Conservation (phyloP, 2,888 invertebrate genomes). For the Punctoribates punctum region DNA sequence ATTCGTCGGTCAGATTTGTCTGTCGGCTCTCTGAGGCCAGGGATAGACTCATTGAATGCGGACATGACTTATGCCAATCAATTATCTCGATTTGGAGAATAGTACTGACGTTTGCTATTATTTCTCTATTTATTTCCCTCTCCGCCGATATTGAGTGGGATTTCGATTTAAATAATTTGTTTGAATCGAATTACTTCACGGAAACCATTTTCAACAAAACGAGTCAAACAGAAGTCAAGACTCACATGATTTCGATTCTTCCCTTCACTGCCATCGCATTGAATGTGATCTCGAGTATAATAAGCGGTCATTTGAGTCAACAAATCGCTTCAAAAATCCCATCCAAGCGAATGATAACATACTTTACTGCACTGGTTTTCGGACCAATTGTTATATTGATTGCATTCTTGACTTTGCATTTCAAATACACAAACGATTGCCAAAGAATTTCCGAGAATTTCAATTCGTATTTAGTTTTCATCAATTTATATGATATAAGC, state of each 20-base stretch:
- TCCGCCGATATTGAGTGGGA: not conserved
- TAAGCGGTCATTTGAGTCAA: not conserved
- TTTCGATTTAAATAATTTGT: not conserved
- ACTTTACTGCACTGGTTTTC: not conserved
- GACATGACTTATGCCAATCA: not conserved
- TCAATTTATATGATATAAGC: not conserved
- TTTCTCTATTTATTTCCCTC: not conserved
- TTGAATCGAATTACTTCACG: slow-evolving; percentile 21
- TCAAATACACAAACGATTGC: not conserved
- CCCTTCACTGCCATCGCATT: not conserved
- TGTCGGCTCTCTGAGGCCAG: not conserved
- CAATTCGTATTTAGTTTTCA: not conserved
- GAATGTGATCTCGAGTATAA: not conserved
- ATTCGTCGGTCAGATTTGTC: not conserved
- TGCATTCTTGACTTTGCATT: not conserved
- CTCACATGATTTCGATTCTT: not conserved
- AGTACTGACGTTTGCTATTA: slow-evolving; percentile 14
- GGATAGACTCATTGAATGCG: not conserved
- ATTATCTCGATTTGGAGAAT: slow-evolving; percentile 8
- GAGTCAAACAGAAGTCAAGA: not conserved
- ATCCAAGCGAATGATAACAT: not conserved
- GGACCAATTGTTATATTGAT: not conserved
- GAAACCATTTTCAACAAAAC: slow-evolving; percentile 12
- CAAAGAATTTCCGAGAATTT: not conserved
- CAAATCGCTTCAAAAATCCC: not conserved